These are phyloP conservation scores for Lampropteryx suffumata DNA, from an alignment of 2,888 invertebrate species.

Conservation along the genomic window DNA sequence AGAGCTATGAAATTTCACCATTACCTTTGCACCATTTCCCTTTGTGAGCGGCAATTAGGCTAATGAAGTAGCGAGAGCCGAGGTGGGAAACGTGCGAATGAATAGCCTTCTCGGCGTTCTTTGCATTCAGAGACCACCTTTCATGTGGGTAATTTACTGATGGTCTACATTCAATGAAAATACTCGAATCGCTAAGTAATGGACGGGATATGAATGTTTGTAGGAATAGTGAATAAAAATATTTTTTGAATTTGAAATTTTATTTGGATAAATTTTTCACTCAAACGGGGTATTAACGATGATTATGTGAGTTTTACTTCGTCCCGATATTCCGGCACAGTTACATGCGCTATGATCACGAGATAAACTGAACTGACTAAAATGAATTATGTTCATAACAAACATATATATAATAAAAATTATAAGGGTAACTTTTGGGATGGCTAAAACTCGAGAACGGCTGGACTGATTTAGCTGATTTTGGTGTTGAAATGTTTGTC, in stretches of 20 bases:
- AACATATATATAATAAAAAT: no score
- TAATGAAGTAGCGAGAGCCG: slow-evolving; percentile 72
- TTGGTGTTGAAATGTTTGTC: no score
- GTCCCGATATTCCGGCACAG: no score
- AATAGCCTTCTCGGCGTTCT: slow-evolving; percentile 67
- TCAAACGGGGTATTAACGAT: no score
- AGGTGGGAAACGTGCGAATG: slow-evolving; percentile 55
- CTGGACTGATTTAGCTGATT: no score
- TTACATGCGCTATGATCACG: no score
- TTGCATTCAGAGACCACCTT: slow-evolving; percentile 74
- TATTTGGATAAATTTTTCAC: no score
- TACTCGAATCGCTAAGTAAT: slow-evolving; percentile 46
- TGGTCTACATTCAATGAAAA: slow-evolving; percentile 60
- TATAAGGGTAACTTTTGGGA: no score
- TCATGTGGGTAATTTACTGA: slow-evolving; percentile 79
- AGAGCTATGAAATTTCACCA: slow-evolving; percentile 75
- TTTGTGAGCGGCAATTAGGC: slow-evolving; percentile 78
- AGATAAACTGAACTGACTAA: no score
- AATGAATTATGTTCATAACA: no score
- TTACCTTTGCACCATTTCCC: slow-evolving; percentile 67
- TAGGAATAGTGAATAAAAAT: background rate
- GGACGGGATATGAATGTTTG: slow-evolving; percentile 45
- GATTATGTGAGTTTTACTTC: no score
- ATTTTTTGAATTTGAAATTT: background rate
- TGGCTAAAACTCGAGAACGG: no score